These are phyloP conservation scores for Gymnothorax javanicus DNA, from an alignment of 2,797 vertebrate genomes.

Conservation along the genomic window DNA sequence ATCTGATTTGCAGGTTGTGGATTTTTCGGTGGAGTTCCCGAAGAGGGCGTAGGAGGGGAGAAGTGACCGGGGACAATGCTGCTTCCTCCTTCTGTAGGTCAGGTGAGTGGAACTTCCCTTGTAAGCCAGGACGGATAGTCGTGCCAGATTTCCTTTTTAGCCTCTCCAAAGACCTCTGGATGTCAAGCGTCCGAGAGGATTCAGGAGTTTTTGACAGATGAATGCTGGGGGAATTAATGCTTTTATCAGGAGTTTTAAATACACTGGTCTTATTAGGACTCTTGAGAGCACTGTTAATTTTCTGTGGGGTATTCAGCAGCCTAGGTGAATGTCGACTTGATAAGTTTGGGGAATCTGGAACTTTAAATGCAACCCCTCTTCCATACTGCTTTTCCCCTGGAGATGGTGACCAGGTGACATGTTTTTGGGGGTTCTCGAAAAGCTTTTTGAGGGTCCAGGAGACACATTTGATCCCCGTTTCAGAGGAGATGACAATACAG, in stretches of 20 bases:
- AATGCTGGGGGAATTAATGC: constrained; percentile 39
- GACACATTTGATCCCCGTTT: constrained; percentile 18
- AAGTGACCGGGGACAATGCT: constrained; percentile 12
- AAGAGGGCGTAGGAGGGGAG: constrained; percentile 42
- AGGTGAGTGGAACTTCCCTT: neutral
- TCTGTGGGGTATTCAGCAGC: constrained; percentile 48
- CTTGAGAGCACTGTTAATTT: constrained; percentile 48
- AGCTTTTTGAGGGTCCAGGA: constrained; percentile 49
- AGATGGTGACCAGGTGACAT: constrained; percentile 74
- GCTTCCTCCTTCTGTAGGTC: neutral
- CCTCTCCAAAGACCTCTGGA: constrained; percentile 45
- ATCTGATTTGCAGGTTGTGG: constrained; percentile 54
- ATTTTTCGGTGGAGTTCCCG: constrained; percentile 43
- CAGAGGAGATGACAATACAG: constrained; percentile 38
- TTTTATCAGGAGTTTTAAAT: constrained; percentile 66
- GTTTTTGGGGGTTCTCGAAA: constrained; percentile 62
- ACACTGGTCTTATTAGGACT: constrained; percentile 45
- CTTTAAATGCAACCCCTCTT: constrained; percentile 53
- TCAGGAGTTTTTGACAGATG: constrained; percentile 20
- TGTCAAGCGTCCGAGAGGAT: constrained; percentile 29
- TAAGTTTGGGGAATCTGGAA: constrained; percentile 60
- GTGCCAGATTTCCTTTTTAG: constrained; percentile 41
- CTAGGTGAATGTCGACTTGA: constrained; percentile 52
- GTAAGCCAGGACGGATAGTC: constrained; percentile 18
- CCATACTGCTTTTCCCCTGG: constrained; percentile 52